Evolutionary conservation across 1,140 invertebrate genomes (phyloP), one percentile per base, ranked within the genome.

Genomic region (Triops longicaudatus): DNA sequence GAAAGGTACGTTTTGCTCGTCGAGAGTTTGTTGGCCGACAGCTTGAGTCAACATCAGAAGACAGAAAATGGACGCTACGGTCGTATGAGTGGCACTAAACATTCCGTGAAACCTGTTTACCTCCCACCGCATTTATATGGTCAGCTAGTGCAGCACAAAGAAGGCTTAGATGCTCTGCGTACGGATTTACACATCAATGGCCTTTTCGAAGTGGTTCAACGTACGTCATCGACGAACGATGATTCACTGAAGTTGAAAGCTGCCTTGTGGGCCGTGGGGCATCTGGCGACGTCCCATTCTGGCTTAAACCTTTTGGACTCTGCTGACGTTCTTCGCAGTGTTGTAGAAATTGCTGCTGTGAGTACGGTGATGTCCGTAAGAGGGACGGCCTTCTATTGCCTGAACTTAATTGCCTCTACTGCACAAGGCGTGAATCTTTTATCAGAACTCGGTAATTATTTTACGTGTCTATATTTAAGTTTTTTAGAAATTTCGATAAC

Each of bases 61-160:
- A 90, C 89, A 37, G 92, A 93, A 80, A 90, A 93, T 82, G 94
- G 93, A 37, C 43, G 74, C 1, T 87, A 86, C 80, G 86, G 85
- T 5, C 79, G 87, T 79, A 73, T 82, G 78, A 77, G 81, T 80
- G 80, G 81, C 79, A 78, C 84, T 83, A 81, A 84, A 79, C 79
- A 83, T 79, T 80, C 82, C 1, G 81, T 85, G n/a, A 81, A 82
- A 26, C 89, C 91, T 82, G 87, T 91, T 9, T 92, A 88, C 82
- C 85, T 96, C 14, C 90, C 92, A 2, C 91, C 91, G 0, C 96
- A 98, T 87, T 84, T 98, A 11, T 94, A 97, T 83, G 93, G 93
- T 0, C 93, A 97, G 82, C 86, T 98, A 37, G 90, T 89, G 0
- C 90, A 93, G 81, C 92, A 94, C 80, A 85, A 89, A 28, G 86